These are phyloP conservation scores for Cnemophilus loriae DNA, from an alignment of 2,113 vertebrate species.

Conservation along the genomic window DNA sequence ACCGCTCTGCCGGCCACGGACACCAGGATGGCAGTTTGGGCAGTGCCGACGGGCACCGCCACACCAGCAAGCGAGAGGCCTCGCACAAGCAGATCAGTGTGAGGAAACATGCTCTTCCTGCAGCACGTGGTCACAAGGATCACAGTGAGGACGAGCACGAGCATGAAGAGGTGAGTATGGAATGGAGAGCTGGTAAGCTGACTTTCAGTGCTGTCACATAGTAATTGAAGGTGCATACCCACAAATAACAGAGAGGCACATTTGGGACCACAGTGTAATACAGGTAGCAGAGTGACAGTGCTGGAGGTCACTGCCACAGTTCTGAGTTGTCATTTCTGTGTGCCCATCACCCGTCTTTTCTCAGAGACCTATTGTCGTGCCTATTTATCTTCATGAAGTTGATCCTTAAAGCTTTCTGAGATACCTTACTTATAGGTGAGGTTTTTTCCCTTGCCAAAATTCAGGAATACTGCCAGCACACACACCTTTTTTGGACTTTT, in stretches of 20 bases:
- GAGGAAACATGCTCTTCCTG: slow-evolving; percentile 58
- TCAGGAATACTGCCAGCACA: neutral
- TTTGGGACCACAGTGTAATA: fast-evolving
- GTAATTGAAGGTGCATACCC: neutral
- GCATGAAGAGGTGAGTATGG: slow-evolving; percentile 67
- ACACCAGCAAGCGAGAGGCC: slow-evolving; percentile 69
- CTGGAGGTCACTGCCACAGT: neutral
- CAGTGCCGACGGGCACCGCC: slow-evolving; percentile 46
- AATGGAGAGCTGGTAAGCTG: neutral
- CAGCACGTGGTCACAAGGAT: slow-evolving; percentile 33
- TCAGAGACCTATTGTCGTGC: neutral
- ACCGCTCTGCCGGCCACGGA: slow-evolving; percentile 36
- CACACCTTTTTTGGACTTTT: neutral
- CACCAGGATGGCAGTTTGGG: slow-evolving; percentile 51
- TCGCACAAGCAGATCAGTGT: slow-evolving; percentile 55
- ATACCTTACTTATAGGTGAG: neutral
- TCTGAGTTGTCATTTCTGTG: neutral
- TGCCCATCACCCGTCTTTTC: neutral
- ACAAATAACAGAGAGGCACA: fast-evolving
- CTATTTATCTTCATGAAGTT: neutral
- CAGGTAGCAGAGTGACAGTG: neutral
- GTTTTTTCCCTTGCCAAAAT: neutral
- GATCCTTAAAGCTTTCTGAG: neutral
- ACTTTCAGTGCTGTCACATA: fast-evolving
- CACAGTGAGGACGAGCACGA: slow-evolving; percentile 47